These are phyloP conservation scores for Chrosomus eos DNA, from an alignment of 2,797 vertebrate species.

Conservation along the genomic window DNA sequence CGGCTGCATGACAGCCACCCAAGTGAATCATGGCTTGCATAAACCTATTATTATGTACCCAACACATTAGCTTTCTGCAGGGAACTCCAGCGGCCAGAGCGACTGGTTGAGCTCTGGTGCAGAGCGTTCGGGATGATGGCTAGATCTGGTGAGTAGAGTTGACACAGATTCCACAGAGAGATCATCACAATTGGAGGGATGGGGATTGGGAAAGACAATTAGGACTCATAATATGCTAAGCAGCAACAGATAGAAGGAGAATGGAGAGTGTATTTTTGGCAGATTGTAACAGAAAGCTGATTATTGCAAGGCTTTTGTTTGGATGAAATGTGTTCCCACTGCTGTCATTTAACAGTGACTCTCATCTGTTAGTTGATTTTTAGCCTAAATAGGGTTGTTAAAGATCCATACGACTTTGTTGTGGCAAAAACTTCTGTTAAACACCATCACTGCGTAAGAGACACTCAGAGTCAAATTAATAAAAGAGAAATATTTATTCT, in stretches of 20 bases:
- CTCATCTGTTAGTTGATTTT: slow-evolving; percentile 40
- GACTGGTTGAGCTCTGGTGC: slow-evolving; percentile 71
- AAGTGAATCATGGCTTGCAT: slow-evolving; percentile 23
- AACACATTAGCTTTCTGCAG: slow-evolving; percentile 20
- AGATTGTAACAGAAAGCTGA: slow-evolving; percentile 78
- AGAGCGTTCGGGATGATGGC: slow-evolving; percentile 73
- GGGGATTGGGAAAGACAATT: slow-evolving; percentile 79
- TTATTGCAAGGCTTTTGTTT: slow-evolving; percentile 70
- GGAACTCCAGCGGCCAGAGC: slow-evolving; percentile 62
- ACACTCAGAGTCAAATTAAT: too few species aligned
- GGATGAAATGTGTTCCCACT: slow-evolving; percentile 43
- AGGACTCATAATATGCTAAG: slow-evolving; percentile 73
- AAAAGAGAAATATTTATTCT: too few species aligned
- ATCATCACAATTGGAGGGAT: slow-evolving; percentile 61
- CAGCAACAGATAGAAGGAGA: slow-evolving; percentile 53
- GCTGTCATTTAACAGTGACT: slow-evolving; percentile 17
- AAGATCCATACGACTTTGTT: slow-evolving; percentile 4
- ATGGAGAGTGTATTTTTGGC: slow-evolving; percentile 62
- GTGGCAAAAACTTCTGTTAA: too few species aligned
- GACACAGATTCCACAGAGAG: slow-evolving; percentile 79
- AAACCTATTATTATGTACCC: slow-evolving; percentile 22
- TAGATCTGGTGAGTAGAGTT: slow-evolving; percentile 76
- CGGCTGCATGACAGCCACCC: not conserved
- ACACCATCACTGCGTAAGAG: too few species aligned
- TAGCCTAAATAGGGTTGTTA: slow-evolving; percentile 19